These are phyloP conservation scores for Vanacampus margaritifer DNA, from an alignment of 2,113 vertebrate genomes.

Conservation along the genomic window DNA sequence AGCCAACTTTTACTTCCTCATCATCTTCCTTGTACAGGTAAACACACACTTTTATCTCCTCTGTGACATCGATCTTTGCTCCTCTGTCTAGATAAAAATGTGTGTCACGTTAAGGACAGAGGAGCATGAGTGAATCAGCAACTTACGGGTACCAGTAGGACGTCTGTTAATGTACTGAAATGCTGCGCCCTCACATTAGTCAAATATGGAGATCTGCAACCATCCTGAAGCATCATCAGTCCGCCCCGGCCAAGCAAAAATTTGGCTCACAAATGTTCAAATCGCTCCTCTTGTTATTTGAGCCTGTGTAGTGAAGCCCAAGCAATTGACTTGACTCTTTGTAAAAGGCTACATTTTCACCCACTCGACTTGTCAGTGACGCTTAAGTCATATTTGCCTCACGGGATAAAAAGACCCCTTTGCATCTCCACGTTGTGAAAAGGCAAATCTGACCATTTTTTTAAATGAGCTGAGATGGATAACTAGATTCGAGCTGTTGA, in stretches of 20 bases:
- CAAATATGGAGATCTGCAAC: slow-evolving; percentile 19
- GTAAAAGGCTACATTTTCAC: slow-evolving; percentile 15
- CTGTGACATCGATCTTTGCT: slow-evolving; percentile 14
- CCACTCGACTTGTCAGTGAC: slow-evolving; percentile 34
- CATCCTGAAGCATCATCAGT: slow-evolving; percentile 32
- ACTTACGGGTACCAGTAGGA: slow-evolving; percentile 14
- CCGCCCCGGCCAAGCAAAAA: slow-evolving; percentile 19
- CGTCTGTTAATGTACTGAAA: slow-evolving; percentile 30
- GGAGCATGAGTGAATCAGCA: slow-evolving; percentile 28
- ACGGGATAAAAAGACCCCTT: background rate
- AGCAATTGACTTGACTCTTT: slow-evolving; percentile 34
- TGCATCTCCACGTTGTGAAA: slow-evolving; percentile 13
- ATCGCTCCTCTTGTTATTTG: slow-evolving; percentile 33
- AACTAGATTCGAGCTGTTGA: background rate
- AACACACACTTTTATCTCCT: slow-evolving; percentile 1
- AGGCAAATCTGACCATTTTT: slow-evolving; percentile 10
- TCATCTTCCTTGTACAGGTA: slow-evolving; percentile 99
- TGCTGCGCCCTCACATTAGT: slow-evolving; percentile 28
- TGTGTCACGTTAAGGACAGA: background rate
- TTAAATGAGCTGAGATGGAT: background rate
- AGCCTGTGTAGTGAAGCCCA: slow-evolving; percentile 33
- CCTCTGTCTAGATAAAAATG: slow-evolving; percentile 6
- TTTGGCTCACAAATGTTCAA: slow-evolving; percentile 41
- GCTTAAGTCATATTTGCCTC: slow-evolving; percentile 29
- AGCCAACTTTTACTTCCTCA: slow-evolving; percentile 99